Percentiles rank a stretch among this genome's conserved stretches.
These are phyloP conservation scores for Lynx canadensis DNA, from an alignment of 2,113 vertebrate species.

Conservation along the genomic window DNA sequence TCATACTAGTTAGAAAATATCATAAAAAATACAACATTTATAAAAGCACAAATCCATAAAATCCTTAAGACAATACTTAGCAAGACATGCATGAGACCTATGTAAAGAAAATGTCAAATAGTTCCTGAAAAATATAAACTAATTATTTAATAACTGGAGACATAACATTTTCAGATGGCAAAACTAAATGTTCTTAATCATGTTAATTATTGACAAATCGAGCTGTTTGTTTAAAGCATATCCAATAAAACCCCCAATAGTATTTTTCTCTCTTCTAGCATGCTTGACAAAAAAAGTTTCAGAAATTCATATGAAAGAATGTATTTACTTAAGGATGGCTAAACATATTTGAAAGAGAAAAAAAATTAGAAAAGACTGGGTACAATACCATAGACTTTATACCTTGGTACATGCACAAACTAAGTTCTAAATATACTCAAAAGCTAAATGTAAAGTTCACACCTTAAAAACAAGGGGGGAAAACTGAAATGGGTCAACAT, in stretches of 20 bases:
- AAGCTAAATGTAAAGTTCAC: neutral
- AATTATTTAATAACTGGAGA: slow-evolving; percentile 33
- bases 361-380: neutral
- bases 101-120: neutral
- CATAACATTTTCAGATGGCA: slow-evolving; percentile 4
- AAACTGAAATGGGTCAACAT: neutral
- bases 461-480: neutral
- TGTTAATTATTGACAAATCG: slow-evolving; percentile 52
- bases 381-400: neutral
- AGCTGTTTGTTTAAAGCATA: slow-evolving; percentile 43
- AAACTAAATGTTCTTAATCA: slow-evolving; percentile 34
- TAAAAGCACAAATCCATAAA: slow-evolving; percentile 44
- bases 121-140: slow-evolving; percentile 50
- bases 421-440: neutral
- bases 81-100: neutral
- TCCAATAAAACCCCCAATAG: neutral
- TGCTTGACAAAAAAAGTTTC: slow-evolving; percentile 1
- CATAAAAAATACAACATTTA: neutral
- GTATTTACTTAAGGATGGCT: neutral
- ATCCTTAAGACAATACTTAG: slow-evolving; percentile 36
- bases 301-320: neutral
- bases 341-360: slow-evolving; percentile 29
- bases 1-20: slow-evolving; percentile 2
- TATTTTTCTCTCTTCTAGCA: neutral
- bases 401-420: neutral